A percentile compares a stretch with the other conserved stretches of the same genome.
Evolutionary conservation across 2,113 vertebrate genomes (phyloP).

Genomic region (Anoura caudifer): DNA sequence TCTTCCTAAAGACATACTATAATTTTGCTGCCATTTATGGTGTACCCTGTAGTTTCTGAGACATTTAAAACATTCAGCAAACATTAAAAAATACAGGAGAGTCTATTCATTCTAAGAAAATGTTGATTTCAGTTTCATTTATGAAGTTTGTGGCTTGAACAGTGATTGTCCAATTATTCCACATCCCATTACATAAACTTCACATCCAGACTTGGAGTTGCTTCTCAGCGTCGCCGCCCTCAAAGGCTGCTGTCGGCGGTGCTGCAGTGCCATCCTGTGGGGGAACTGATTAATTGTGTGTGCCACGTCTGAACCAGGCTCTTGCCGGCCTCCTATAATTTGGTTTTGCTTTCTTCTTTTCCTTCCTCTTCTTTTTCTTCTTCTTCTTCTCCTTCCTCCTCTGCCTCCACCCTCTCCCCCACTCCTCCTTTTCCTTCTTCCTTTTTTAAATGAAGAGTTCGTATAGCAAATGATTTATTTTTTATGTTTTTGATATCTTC

Average conservation of each 20-base stretch:
- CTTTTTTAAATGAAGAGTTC: background rate
- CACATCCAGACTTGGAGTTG: background rate
- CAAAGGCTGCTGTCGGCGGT: background rate
- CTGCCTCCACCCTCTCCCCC: no score
- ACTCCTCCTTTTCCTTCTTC: no score
- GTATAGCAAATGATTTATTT: background rate
- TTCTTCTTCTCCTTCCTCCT: background rate
- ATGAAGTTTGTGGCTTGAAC: background rate
- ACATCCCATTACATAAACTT: background rate
- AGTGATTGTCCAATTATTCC: background rate
- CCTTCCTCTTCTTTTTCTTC: background rate
- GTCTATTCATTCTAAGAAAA: background rate
- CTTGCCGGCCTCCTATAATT: background rate
- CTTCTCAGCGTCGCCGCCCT: no score
- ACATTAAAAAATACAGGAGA: background rate
- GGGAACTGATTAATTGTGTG: background rate
- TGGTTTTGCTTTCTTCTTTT: background rate
- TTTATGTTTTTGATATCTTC: background rate
- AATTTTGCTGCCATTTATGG: background rate
- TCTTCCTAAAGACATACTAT: background rate
- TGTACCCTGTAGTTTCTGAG: background rate
- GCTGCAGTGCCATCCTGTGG: conserved; percentile 78
- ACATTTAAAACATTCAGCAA: background rate
- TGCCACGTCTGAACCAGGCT: rapidly evolving
- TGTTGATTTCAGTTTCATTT: background rate